Evolutionary conservation across 2,888 invertebrate genomes (phyloP).

Genomic region (Nephrotoma guestfalica): DNA sequence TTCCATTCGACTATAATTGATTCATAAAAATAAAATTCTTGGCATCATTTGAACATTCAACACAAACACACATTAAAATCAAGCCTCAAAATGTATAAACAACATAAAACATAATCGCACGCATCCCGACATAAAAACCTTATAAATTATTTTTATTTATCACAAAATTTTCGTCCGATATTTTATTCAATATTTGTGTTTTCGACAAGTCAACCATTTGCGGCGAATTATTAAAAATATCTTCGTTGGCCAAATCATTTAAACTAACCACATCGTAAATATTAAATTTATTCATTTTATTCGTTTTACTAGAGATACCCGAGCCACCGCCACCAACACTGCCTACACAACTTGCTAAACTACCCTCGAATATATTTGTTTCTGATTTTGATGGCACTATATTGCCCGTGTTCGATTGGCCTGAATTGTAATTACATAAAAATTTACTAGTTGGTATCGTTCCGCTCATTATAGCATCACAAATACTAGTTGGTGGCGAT

Average conservation of each 20-base stretch:
- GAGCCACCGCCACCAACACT: too few species aligned
- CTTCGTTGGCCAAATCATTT: constrained; percentile 16
- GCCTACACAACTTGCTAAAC: neutral
- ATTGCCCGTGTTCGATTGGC: neutral
- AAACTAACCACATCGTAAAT: constrained; percentile 20
- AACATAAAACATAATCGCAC: neutral
- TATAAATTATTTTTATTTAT: neutral
- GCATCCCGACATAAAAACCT: neutral
- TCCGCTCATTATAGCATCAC: constrained; percentile 2
- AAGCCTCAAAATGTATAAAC: neutral
- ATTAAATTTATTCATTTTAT: constrained; percentile 11
- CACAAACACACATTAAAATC: neutral
- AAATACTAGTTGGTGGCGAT: neutral
- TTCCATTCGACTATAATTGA: neutral
- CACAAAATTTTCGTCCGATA: constrained; percentile 6
- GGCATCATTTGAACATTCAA: neutral
- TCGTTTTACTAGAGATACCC: neutral
- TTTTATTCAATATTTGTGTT: constrained; percentile 11
- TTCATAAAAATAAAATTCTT: neutral
- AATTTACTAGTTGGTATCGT: neutral
- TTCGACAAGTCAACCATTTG: constrained; percentile 16
- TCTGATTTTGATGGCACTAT: constrained; percentile 17
- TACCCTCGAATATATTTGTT: constrained; percentile 19
- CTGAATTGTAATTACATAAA: neutral
- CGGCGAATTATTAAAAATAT: constrained; percentile 14